Base-by-base conservation (phyloP, 2,888 invertebrate species). In the Mantis religiosa region DNA sequence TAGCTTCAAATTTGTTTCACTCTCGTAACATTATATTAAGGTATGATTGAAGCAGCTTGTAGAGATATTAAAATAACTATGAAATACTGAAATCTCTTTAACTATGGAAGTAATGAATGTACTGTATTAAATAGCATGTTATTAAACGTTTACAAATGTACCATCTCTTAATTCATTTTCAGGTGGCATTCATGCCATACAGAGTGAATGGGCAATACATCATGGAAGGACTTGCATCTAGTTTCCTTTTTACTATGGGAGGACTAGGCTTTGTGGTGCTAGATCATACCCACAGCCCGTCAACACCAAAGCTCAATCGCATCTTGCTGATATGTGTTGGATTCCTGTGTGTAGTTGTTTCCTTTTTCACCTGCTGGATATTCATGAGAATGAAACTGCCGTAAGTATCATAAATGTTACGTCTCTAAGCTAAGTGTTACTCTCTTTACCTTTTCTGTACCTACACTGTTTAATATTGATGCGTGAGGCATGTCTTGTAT, bases 301-400 rank as follows among this genome's bases (percentile, higher is more conserved):
- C 97, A 0, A 97, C 98, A 83, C 97, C 98, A 0, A 98, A 98
- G 93, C 94, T 99, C 47, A 99, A 99, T 92, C 95, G 98, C 91
- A 96, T 99, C 90, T 94, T 99, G 85, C 95, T 99, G 28, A 97
- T 98, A 90, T 96, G 96, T 90, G 97, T 99, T 90, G 99, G 98
- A 83, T 98, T 98, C 92, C 95, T 98, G 84, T 98, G 98, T 92
- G 97, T 99, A 90, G 93, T 98, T 54, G 96, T 99, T 8, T 98
- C 99, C 6, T 99, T 99, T 94, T 97, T 98, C 91, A 98, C 98
- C 84, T 98, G 98, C 90, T 98, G 98, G 97, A 96, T 99, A 90
- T 99, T 99, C 93, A 99, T 99, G 99, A 95, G 98, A 91, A 99
- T 99, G 98, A 99, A 99, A 94, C 93, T 99, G 91, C 99, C 99